Conservation (phyloP, 1,140 invertebrate species). For the Calliopsis andreniformis region DNA sequence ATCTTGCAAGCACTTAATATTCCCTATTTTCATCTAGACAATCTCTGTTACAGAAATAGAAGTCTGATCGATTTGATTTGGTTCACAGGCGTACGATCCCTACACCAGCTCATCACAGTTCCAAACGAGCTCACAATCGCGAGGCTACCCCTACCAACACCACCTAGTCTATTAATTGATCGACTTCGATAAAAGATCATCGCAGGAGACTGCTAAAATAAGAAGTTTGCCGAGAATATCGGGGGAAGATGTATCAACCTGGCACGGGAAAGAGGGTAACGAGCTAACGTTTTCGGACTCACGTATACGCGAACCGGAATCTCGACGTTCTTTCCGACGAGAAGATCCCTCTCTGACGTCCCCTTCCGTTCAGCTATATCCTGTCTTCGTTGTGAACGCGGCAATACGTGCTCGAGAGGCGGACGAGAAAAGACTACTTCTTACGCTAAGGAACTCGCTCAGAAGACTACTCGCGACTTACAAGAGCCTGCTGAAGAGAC, state of each 20-base stretch:
- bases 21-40: too few species aligned
- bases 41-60: too few species aligned
- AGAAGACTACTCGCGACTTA: conserved; percentile 40
- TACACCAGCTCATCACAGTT: conserved; percentile 58
- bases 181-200: background rate
- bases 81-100: conserved; percentile 68
- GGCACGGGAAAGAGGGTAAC: conserved; percentile 18
- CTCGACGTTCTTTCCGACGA: conserved; percentile 12
- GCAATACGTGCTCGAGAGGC: conserved; percentile 6
- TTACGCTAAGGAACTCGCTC: conserved; percentile 52
- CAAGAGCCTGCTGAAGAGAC: conserved; percentile 42
- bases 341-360: conserved; percentile 14
- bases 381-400: conserved; percentile 26
- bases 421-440: conserved; percentile 11
- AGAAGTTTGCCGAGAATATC: conserved; percentile 3
- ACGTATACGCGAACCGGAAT: background rate
- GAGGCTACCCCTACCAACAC: conserved; percentile 70
- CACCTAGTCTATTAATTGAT: conserved; percentile 70
- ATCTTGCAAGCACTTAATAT: too few species aligned
- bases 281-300: conserved; percentile 29
- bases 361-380: conserved; percentile 23
- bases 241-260: background rate
- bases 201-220: background rate
- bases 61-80: background rate
- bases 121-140: conserved; percentile 62